Evolutionary conservation across 2,888 invertebrate genomes (phyloP), one percentile per base, ranked within the genome.

Genomic region (Pseudococcus longispinus): DNA sequence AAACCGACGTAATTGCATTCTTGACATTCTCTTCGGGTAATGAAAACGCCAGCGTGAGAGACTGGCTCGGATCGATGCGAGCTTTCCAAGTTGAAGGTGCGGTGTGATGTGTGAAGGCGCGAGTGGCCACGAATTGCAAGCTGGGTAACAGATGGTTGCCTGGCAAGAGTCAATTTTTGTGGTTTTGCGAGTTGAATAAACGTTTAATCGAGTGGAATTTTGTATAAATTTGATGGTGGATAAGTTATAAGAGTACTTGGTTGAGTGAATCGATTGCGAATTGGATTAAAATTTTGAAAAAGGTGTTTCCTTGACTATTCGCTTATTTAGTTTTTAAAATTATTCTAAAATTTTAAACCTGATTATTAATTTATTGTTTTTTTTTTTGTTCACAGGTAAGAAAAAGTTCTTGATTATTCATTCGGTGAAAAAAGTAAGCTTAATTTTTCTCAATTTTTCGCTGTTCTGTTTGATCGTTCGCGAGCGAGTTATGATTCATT

Each of bases 1-100:
- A 60, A 60, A 60, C 60, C 60, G 70, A 70, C 70, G 70, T 70
- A 70, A 70, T 70, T 70, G 70, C 70, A 70, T 70, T 70, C 70
- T 70, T 70, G 70, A 70, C 26, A 70, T 70, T 70, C 70, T 70
- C 29, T 29, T 18, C 18, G 70, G 15, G 70, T 70, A 70, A 70
- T 70, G 29, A 26, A 70, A 70, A 70, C 70, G 29, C 60, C 9
- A n/a, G 60, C 37, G 8, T 23, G 2, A 60, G 60, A 60, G 60
- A 23, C 20, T 23, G 23, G 9, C 23, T 23, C 60, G 8, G 60
- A 60, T 60, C 60, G 60, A 60, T 60, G 60, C 23, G 60, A 60
- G 60, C 23, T 60, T 60, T 23, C 23, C 9, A 2, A 13, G 23
- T 23, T 6, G 8, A 51, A n/a, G n/a, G 60, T 60, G 11, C 23